Evolutionary conservation across 2,888 invertebrate species (phyloP), one percentile per base, ranked within the genome.

Genomic region (Dichetophora obliterata): DNA sequence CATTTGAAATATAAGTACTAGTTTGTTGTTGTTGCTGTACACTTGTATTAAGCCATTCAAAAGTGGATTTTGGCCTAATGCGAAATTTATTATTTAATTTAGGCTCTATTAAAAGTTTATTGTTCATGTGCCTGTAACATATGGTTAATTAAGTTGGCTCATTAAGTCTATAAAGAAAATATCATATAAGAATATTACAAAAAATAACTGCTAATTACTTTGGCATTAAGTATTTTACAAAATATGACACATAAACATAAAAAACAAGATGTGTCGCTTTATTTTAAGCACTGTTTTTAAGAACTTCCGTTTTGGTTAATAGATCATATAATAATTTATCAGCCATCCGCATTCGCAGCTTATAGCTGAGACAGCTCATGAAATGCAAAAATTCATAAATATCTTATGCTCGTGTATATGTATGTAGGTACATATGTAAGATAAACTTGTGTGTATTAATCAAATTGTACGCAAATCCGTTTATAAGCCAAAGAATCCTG

Each of bases 71-170:
- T 43, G 43, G 43, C 43, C 43, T 43, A 43, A 43, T 43, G 43
- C 11, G 43, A 6, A 43, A 11, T 43, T 43, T 43, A 43, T 43
- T 43, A 43, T 43, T 43, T 43, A 43, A 43, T 43, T 43, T 43
- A 43, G 57, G 57, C 24, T 22, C 57, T 27, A 59, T 59, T 43
- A 59, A 59, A 66, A 66, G 66, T 54, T 54, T 77, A 80, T 82
- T 82, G 52, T 19, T 34, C 31, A n/a, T 27, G 66, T n/a, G 57
- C 57, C 19, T 11, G 69, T 31, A 52, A 70, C 69, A 70, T 54
- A 34, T 54, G 69, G 69, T 54, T 31, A 52, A 70, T 70, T 70
- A 54, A 70, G 52, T 70, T 31, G n/a, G 16, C 69, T 52, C 27
- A 70, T 54, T 19, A 52, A 9, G 8, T 5, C 37, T 37, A 37